Evolutionary conservation across 2,113 vertebrate species (phyloP).

Genomic region (Ariopsis seemanni): DNA sequence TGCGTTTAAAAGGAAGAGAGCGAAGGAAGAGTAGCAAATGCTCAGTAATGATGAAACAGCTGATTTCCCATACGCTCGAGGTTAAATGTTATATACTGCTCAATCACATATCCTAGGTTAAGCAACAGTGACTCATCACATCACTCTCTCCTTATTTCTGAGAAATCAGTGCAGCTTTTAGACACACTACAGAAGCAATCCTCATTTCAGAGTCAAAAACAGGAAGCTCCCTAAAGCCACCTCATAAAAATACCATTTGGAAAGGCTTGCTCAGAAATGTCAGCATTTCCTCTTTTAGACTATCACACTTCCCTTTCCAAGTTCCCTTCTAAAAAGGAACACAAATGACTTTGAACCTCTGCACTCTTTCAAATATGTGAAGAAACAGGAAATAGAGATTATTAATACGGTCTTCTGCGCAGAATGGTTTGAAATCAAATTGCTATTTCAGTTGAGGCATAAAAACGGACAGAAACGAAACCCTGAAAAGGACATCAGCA

Average conservation of each 20-base stretch:
- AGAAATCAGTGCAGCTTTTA: constrained; percentile 35
- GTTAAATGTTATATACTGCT: constrained; percentile 2
- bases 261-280: constrained; percentile 55
- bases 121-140: constrained; percentile 21
- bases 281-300: constrained; percentile 58
- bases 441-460: not conserved
- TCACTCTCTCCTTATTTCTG: constrained; percentile 38
- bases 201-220: constrained; percentile 53
- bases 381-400: constrained; percentile 10
- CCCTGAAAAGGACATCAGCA: not conserved
- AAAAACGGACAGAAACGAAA: not conserved
- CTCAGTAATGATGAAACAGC: constrained; percentile 8
- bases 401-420: not conserved
- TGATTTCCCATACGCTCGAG: constrained; percentile 4
- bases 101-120: not conserved
- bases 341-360: not conserved
- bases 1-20: not conserved
- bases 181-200: constrained; percentile 32
- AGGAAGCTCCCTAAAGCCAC: constrained; percentile 57
- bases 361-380: constrained; percentile 8
- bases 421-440: not conserved
- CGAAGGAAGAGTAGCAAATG: not conserved
- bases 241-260: constrained; percentile 57
- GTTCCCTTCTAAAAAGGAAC: constrained; percentile 39
- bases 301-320: constrained; percentile 54